Evolutionary conservation across 2,113 vertebrate genomes (phyloP), one percentile per base, ranked within the genome.

Genomic region (Callaeas wilsoni): DNA sequence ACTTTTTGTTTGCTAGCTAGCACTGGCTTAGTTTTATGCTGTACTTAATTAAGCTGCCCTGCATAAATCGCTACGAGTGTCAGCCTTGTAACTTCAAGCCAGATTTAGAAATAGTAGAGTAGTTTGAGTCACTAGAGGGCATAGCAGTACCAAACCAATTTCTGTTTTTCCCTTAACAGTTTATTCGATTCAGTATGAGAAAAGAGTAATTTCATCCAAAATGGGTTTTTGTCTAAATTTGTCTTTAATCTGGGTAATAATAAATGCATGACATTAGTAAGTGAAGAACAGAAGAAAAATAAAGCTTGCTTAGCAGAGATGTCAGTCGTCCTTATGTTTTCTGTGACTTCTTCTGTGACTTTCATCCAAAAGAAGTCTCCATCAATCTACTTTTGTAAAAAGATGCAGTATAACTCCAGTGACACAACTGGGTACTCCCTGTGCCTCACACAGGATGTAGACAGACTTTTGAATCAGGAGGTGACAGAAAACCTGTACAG

Each of bases 81-180:
- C 68, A 86, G 33, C 60, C 42, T 88, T 52, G 9, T 16, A 56
- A 73, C 91, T 74, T 83, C 44, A 83, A 86, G 39, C 2, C 42
- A 59, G 37, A 49, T 84, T 94, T 76, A 90, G 60, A 79, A 91
- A 84, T 12, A 62, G 52, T 35, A 12, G 79, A 92, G 49, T 82
- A 77, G 86, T 95, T 92, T 90, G 76, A 94, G 92, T 89, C 93
- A 82, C 95, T 96, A 97, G 96, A 95, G 93, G 95, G 96, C 97
- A 91, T 46, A 88, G 81, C 57, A 78, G 90, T 63, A 95, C 77
- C 37, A 87, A 87, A 77, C 9, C 68, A 73, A 11, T 75, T 85
- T 86, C 62, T 92, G 12, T 50, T 89, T 92, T 50, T 81, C 30
- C 18, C 16, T 74, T n/a, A 37, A 13, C 23, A 78, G 65, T 87